A percentile compares a stretch with the other conserved stretches of the same genome.
These are phyloP conservation scores for Pseudoatta argentina DNA, from an alignment of 1,140 invertebrate genomes.

Conservation along the genomic window DNA sequence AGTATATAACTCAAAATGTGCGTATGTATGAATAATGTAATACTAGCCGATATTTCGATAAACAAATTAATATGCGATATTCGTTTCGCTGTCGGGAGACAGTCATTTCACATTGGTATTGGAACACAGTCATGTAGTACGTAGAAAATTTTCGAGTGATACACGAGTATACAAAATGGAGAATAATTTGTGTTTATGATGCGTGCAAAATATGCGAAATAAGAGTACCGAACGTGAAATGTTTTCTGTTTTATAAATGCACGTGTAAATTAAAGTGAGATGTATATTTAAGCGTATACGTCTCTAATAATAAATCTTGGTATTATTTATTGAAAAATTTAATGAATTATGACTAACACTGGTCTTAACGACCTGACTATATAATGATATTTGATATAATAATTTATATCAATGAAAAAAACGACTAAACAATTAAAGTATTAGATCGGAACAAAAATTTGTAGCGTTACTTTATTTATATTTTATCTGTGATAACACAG, in stretches of 20 bases:
- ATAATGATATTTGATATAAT: background rate
- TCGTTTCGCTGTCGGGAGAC: conserved; percentile 28
- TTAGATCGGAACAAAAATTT: too few relatives aligned
- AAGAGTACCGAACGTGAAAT: conserved; percentile 11
- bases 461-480: too few relatives aligned
- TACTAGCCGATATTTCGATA: conserved; percentile 48
- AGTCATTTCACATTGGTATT: conserved; percentile 23
- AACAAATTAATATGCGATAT: conserved; percentile 38
- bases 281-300: background rate
- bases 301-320: background rate
- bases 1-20: conserved; percentile 20
- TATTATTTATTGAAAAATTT: background rate
- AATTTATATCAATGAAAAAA: background rate
- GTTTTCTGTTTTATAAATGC: conserved; percentile 7
- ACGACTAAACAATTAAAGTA: background rate
- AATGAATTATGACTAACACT: background rate
- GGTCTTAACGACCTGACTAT: background rate
- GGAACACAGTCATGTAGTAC: conserved; percentile 17
- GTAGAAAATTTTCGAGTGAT: conserved; percentile 47
- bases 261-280: conserved; percentile 10
- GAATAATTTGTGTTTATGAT: conserved; percentile 57
- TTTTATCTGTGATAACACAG: too few relatives aligned
- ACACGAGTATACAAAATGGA: conserved; percentile 38
- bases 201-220: conserved; percentile 14
- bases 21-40: conserved; percentile 43